Evolutionary conservation across 1,140 invertebrate species (phyloP), one percentile per base, ranked within the genome.

Genomic region (Trachymyrmex cornetzi): DNA sequence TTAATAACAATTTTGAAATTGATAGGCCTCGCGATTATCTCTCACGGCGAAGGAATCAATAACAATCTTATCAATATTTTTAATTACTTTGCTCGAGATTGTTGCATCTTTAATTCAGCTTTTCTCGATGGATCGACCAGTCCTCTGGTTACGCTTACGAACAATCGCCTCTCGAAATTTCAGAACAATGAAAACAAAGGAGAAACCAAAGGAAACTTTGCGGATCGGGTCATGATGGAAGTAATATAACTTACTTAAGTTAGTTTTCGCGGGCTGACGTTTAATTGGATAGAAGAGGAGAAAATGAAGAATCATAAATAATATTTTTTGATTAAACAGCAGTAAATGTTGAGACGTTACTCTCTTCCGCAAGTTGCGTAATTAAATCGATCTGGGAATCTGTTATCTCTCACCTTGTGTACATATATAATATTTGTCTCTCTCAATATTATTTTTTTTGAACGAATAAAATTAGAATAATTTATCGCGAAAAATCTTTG

Each of bases 231-330:
- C 14, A 22, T 14, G 72, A 30, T 48, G 24, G 24, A 19, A 59
- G 63, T 67, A 88, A 89, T 85, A 79, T 67, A 88, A 88, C 86
- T 89, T 82, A 53, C 38, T 44, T 44, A 89, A 89, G 88, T 89
- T 88, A 77, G 30, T 75, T 79, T 75, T 79, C 55, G 38, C 64
- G 22, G 74, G 4, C 19, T 38, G 61, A 79, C 81, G 27, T 64
- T 55, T 67, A 3, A 14, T 1, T 3, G 12, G 38, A 9, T 44
- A 11, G 14, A n/a, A 2, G 38, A 24, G 12, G n/a, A n/a, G 77
- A 30, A 67, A 50, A 84, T 67, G 61, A 64, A 61, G 30, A 48
- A 64, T 57, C 34, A 77, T 72, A 61, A 85, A 77, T 88, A 88
- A 89, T 80, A 85, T 53, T 48, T 79, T 19, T 59, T 69, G 55